These are phyloP conservation scores for Phylloscopus whistleri DNA, from an alignment of 2,113 vertebrate genomes.

Conservation along the genomic window DNA sequence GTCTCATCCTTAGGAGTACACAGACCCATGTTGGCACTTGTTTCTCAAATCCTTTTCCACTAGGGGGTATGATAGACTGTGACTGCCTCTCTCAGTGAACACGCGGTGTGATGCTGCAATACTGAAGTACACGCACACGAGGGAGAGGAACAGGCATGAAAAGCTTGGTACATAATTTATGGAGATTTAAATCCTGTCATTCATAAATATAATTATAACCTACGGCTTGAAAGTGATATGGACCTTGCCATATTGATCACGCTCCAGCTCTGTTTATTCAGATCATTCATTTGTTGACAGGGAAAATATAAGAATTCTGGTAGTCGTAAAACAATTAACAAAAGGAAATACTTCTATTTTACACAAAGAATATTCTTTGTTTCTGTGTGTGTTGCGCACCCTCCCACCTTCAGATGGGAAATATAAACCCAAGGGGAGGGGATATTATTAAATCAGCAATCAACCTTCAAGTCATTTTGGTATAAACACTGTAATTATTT, in stretches of 20 bases:
- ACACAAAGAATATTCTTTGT: slow-evolving; percentile 21
- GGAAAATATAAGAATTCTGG: slow-evolving; percentile 21
- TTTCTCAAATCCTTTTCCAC: slow-evolving; percentile 64
- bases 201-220: slow-evolving; percentile 59
- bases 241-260: slow-evolving; percentile 44
- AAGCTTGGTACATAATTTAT: slow-evolving; percentile 43
- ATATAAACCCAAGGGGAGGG: slow-evolving; percentile 29
- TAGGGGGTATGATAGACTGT: slow-evolving; percentile 58
- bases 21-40: slow-evolving; percentile 18
- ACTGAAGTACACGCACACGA: neutral
- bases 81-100: slow-evolving; percentile 9
- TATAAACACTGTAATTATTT: slow-evolving; percentile 55
- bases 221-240: slow-evolving; percentile 25
- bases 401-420: slow-evolving; percentile 38
- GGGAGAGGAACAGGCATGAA: neutral
- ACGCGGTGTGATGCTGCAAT: neutral
- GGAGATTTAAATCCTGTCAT: slow-evolving; percentile 49
- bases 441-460: slow-evolving; percentile 48
- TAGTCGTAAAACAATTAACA: slow-evolving; percentile 15
- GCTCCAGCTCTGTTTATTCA: neutral
- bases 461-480: slow-evolving; percentile 42
- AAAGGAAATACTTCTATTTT: slow-evolving; percentile 31
- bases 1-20: neutral
- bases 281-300: slow-evolving; percentile 38
- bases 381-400: neutral